Conservation (phyloP, 2,113 vertebrate species). For the Oreochromis tanganicae region DNA sequence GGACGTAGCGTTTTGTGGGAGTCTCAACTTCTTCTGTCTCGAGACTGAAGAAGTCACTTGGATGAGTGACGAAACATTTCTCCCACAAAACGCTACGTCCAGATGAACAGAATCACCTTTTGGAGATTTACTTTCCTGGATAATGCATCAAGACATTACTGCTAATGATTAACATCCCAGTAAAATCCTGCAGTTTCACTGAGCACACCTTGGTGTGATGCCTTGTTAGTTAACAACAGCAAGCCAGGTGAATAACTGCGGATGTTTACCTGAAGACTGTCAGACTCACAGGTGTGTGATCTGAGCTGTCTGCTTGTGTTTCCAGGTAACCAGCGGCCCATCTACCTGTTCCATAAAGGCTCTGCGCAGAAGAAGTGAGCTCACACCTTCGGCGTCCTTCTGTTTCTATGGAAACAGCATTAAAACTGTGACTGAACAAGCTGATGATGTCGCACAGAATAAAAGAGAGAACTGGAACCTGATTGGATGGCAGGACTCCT, state of each 20-base stretch:
- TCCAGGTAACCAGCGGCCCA: constrained; percentile 74
- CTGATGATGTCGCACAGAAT: background rate
- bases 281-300: background rate
- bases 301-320: background rate
- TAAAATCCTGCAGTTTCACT: background rate
- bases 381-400: fast-evolving
- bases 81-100: too few relatives aligned
- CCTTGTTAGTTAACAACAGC: background rate
- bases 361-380: constrained; percentile 58
- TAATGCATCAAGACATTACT: background rate
- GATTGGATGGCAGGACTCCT: background rate
- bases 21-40: too few relatives aligned
- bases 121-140: too few relatives aligned
- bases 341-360: constrained; percentile 83
- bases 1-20: too few relatives aligned
- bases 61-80: too few relatives aligned
- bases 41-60: too few relatives aligned
- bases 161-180: background rate
- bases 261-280: background rate
- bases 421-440: background rate
- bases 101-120: too few relatives aligned
- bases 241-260: background rate
- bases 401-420: background rate
- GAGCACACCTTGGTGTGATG: background rate
- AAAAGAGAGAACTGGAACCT: background rate